Base-by-base conservation (phyloP, 53 echinoderm and acorn worm genomes). In the Mesocentrotus franciscanus region DNA sequence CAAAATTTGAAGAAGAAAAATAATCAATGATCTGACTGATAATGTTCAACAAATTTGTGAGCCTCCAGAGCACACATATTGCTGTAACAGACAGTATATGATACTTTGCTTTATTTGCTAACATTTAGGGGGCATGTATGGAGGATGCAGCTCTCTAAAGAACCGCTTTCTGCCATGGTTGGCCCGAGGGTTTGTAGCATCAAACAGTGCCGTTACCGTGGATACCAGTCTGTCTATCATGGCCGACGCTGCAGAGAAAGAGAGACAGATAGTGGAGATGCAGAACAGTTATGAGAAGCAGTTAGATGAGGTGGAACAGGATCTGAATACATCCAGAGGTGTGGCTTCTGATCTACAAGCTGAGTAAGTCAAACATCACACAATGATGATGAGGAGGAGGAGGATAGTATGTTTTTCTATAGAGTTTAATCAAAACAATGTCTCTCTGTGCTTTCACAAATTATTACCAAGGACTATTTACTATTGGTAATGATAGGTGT, bases 151-250 rank as follows among this genome's bases (percentile, higher is more conserved):
- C 57, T 95, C 97, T 61, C 94, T 98, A 70, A 98, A 98, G 96
- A 96, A 97, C 57, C 96, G 98, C 11, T 96, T 98, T 6, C 95
- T 98, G 36, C 99, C 99, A 0, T 98, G 99, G 99, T 95, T 98
- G n/a, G 94, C 95, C 55, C 95, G 95, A 16, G 97, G 97, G 0
- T 96, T 97, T 70, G 78, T 93, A 9, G 90, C 95, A 18, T 93
- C 97, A 1, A 71, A 95, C 56, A 95, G 92, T 29, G 90, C 90
- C 32, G 96, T 97, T 16, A 95, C 97, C 70, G 78, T 94, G 29
- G 98, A 97, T 87, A 96, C 97, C 57, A 98, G 99, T 49, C 92
- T 98, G 11, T 96, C 96, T 66, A 98, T 98, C 90, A 97, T 98
- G 94, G 98, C 99, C 9, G 99, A 98, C 61, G 98, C 98, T 24